These are phyloP conservation scores for Crambe crambe DNA, from an alignment of 37 sponge, comb jelly and placozoan genomes.

Conservation along the genomic window DNA sequence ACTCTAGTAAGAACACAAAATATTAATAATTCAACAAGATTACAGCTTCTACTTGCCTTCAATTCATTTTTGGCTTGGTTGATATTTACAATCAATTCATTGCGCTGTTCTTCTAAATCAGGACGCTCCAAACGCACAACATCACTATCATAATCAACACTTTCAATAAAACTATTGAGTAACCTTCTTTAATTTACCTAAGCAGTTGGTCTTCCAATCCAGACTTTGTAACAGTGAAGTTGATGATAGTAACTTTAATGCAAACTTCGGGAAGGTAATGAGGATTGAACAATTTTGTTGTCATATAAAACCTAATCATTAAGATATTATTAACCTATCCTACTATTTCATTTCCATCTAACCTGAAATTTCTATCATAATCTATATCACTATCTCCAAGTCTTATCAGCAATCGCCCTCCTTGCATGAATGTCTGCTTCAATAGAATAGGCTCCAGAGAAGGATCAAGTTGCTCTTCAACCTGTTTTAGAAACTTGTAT, in stretches of 20 bases:
- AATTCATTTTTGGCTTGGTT: conserved; percentile 94
- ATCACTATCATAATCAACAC: conserved; percentile 58
- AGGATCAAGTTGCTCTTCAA: conserved; percentile 95
- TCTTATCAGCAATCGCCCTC: conserved; percentile 91
- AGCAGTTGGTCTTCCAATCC: conserved; percentile 99
- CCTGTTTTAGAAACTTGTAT: conserved; percentile 26
- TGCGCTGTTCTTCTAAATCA: conserved; percentile 95
- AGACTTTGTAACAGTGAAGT: conserved; percentile 96
- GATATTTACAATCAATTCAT: conserved; percentile 90
- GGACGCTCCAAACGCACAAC: conserved; percentile 96
- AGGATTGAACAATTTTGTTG: conserved; percentile 97
- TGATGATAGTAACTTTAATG: conserved; percentile 99
- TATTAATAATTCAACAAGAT: neutral
- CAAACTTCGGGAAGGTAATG: conserved; percentile 99
- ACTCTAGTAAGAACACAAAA: conserved; percentile 18
- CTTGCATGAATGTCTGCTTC: conserved; percentile 97
- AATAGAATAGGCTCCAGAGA: conserved; percentile 96
- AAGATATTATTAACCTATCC: too few species aligned
- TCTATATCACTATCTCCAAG: conserved; percentile 98
- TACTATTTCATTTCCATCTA: too few species aligned
- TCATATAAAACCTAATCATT: conserved; percentile 94
- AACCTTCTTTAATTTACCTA: conserved; percentile 34
- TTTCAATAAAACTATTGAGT: too few species aligned
- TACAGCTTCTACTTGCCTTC: conserved; percentile 48
- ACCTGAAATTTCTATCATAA: conserved; percentile 98